A percentile compares a stretch with the other conserved stretches of the same genome.
Conservation (phyloP, 2,888 invertebrate genomes). For the Doris montereyensis region DNA sequence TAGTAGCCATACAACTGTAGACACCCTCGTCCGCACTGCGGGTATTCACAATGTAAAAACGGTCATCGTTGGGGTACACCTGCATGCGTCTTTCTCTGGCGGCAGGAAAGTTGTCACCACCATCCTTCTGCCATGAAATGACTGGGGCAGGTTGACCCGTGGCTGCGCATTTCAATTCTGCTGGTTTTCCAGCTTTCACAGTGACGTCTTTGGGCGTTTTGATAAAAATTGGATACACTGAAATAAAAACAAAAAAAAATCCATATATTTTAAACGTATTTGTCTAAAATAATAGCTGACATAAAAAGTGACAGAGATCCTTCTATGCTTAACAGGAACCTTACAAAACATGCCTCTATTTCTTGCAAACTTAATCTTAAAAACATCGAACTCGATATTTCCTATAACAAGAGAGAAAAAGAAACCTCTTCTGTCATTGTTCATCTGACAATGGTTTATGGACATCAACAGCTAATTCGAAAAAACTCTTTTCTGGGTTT, state of each 20-base stretch:
- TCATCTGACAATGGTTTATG: too few species aligned
- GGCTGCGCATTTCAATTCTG: conserved; percentile 91
- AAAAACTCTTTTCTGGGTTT: too few species aligned
- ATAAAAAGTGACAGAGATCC: too few species aligned
- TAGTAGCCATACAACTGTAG: conserved; percentile 93
- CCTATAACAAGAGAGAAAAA: too few species aligned
- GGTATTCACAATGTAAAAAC: conserved; percentile 93
- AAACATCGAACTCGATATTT: too few species aligned
- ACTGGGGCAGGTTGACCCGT: conserved; percentile 87
- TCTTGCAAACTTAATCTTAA: too few species aligned
- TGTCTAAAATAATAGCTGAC: too few species aligned
- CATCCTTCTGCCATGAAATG: conserved; percentile 72
- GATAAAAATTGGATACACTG: conserved; percentile 88
- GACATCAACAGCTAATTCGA: too few species aligned
- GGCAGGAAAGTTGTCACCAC: conserved; percentile 84
- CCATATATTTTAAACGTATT: background rate
- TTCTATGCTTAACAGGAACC: too few species aligned
- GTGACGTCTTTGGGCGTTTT: conserved; percentile 89
- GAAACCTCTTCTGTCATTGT: too few species aligned
- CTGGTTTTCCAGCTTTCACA: conserved; percentile 87
- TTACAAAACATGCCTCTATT: background rate
- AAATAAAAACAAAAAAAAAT: conserved; percentile 41
- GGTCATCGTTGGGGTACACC: conserved; percentile 91
- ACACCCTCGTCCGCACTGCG: conserved; percentile 91
- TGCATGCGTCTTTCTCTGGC: conserved; percentile 93